Evolutionary conservation across 2,113 vertebrate species (phyloP), one percentile per base, ranked within the genome.

Genomic region (Saiga tatarica): DNA sequence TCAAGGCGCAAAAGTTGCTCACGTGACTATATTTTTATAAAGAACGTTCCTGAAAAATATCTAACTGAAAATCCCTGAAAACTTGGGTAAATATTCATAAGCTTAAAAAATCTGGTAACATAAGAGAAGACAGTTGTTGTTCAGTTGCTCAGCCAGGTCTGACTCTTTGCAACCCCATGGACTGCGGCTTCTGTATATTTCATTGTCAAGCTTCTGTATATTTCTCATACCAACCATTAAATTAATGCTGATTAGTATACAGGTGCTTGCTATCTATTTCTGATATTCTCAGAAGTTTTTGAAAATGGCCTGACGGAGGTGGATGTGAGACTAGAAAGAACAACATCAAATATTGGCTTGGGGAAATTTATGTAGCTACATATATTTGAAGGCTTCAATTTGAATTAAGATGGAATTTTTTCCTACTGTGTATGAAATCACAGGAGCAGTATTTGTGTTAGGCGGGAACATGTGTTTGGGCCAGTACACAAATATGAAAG

Each of bases 81-180:
- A 16, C 50, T 26, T 89, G 26, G 4, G 33, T 57, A 74, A 93
- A 59, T 52, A 25, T 8, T 71, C 23, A 36, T 25, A 55, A 67
- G 57, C 7, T 67, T 90, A 11, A 42, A 36, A 86, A 55, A 76
- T 15, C 16, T 87, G 53, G 5, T 53, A 39, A 60, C 30, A 23
- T 60, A 33, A 74, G 10, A 91, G 5, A 87, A 82, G 10, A 79
- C 30, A 2, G 9, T 13, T 71, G 64, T 71, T 71, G 4, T 71
- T 71, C 9, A 71, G 9, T 36, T 36, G 19, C 17, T 23, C 17
- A 36, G 17, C 9, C 2, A 0, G 11, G 64, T 23, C n/a, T 0
- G 19, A 71, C 9, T 71, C 8, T 71, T 71, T 71, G 64, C 64
- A 71, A 36, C 17, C 9, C 64, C 4, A 0, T 71, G 64, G 64